A percentile compares a stretch with the other conserved stretches of the same genome.
Conservation (phyloP, 2,888 invertebrate genomes). For the Caenorhabditis doughertyi region DNA sequence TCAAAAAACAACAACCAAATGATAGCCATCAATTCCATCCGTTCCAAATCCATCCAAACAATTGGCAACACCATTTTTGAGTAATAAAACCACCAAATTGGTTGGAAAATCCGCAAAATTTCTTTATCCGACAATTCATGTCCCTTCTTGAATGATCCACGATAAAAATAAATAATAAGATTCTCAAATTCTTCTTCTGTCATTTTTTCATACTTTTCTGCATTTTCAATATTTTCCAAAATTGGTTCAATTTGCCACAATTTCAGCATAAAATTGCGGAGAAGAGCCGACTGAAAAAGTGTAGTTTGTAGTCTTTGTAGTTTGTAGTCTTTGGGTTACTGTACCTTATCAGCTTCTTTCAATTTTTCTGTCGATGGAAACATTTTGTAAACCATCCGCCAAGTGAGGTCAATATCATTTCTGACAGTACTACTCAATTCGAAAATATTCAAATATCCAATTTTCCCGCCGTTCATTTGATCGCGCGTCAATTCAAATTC, state of each 20-base stretch:
- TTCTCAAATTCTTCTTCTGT: background rate
- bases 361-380: background rate
- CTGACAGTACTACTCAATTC: background rate
- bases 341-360: background rate
- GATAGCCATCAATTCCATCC: slow-evolving; percentile 19
- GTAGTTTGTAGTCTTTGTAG: no score
- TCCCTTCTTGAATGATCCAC: background rate
- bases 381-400: slow-evolving; percentile 1
- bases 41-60: background rate
- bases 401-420: background rate
- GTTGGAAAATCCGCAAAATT: slow-evolving; percentile 21
- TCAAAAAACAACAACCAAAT: no score
- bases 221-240: background rate
- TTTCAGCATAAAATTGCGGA: slow-evolving; percentile 21
- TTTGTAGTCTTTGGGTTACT: background rate
- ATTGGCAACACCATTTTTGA: background rate
- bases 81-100: slow-evolving; percentile 11
- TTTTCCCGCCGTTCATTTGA: slow-evolving; percentile 9
- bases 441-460: background rate
- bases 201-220: background rate
- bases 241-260: slow-evolving; percentile 8
- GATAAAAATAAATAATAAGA: background rate
- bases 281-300: slow-evolving; percentile 12
- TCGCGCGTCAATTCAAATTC: background rate
- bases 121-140: background rate